Conservation (phyloP, 2,797 vertebrate species). For the Dallia pectoralis region DNA sequence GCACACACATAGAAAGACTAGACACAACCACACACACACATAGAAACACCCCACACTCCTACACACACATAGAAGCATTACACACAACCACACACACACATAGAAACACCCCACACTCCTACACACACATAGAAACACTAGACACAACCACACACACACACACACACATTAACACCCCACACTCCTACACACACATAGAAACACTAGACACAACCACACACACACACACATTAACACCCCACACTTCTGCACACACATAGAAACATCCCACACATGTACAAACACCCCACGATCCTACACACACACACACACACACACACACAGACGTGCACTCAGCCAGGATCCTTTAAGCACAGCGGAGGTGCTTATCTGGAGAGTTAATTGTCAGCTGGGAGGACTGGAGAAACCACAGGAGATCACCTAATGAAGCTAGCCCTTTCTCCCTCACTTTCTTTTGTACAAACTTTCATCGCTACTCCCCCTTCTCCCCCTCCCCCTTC, state of each 20-base stretch:
- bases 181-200: background rate
- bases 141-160: background rate
- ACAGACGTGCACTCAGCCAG: conserved; percentile 31
- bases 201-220: too few relatives aligned
- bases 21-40: background rate
- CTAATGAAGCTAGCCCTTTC: conserved; percentile 20
- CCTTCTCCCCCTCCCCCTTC: too few relatives aligned
- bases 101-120: too few relatives aligned
- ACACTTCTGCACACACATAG: background rate
- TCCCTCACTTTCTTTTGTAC: background rate
- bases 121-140: background rate
- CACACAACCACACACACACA: background rate
- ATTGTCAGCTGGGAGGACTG: conserved; percentile 49
- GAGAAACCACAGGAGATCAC: conserved; percentile 8
- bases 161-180: too few relatives aligned
- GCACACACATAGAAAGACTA: background rate
- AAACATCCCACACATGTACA: background rate
- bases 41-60: too few relatives aligned
- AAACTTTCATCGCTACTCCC: background rate
- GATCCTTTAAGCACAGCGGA: conserved; percentile 36
- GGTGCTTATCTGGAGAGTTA: conserved; percentile 59
- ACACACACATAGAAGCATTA: background rate
- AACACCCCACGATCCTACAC: background rate
- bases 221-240: conserved; percentile 20
- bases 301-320: conserved; percentile 10